Conservation (phyloP, 2,113 vertebrate species). For the Fulmarus glacialis region DNA sequence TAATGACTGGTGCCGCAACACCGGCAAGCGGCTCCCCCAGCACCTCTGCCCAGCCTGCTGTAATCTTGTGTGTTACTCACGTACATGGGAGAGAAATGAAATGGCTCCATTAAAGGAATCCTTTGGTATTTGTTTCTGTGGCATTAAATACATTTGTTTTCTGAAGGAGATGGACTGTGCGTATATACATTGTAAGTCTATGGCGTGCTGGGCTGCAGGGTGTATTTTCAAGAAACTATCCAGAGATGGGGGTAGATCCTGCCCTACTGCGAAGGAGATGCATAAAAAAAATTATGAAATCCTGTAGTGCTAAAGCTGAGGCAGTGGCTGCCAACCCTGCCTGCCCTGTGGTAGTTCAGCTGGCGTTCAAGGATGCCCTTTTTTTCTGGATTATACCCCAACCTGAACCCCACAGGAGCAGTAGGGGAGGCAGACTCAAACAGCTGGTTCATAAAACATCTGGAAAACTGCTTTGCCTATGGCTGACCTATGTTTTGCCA, state of each 20-base stretch:
- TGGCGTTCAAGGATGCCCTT: neutral
- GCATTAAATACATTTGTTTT: neutral
- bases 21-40: neutral
- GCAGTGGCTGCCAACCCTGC: neutral
- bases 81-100: neutral
- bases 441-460: neutral
- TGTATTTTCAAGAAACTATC: neutral
- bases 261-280: neutral
- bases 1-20: neutral
- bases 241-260: neutral
- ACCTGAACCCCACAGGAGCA: neutral
- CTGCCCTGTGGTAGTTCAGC: no score
- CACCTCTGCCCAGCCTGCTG: neutral
- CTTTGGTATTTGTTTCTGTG: neutral
- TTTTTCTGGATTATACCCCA: neutral
- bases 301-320: neutral
- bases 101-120: neutral
- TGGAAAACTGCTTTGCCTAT: neutral
- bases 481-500: neutral
- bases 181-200: neutral
- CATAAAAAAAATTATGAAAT: accelerated
- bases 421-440: neutral
- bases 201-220: neutral
- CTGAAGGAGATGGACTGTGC: neutral
- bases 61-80: neutral